Conservation (phyloP, 2,888 invertebrate genomes). For the Emmelina monodactyla region DNA sequence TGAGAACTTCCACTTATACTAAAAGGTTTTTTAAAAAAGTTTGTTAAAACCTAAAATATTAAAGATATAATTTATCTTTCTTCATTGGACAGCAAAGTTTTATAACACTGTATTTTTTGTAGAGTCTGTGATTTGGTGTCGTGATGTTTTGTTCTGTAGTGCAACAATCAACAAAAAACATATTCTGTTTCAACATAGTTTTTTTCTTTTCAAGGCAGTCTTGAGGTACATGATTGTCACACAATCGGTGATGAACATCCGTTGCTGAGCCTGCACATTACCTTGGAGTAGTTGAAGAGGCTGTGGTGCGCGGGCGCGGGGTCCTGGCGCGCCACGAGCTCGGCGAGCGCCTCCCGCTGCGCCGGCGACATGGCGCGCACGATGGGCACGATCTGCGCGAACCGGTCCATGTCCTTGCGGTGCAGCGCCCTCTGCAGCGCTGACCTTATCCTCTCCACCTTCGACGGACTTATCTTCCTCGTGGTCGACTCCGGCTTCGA, state of each 20-base stretch:
- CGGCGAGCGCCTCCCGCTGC: constrained; percentile 69
- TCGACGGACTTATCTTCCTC: constrained; percentile 29
- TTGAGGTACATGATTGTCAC: constrained; percentile 3
- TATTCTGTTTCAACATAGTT: neutral
- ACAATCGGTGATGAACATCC: no score
- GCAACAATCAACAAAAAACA: no score
- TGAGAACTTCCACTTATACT: no score
- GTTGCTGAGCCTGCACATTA: no score
- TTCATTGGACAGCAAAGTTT: no score
- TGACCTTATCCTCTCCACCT: constrained; percentile 57
- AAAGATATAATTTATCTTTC: no score
- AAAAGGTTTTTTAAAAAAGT: no score
- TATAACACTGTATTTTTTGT: no score
- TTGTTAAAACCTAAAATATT: no score
- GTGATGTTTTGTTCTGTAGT: no score
- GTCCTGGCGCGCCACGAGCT: constrained; percentile 69
- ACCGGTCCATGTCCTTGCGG: constrained; percentile 65
- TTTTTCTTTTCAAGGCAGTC: neutral
- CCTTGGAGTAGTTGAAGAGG: constrained; percentile 67
- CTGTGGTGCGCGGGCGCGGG: constrained; percentile 57
- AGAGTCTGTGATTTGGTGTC: no score
- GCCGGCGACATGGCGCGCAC: constrained; percentile 69
- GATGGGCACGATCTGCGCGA: constrained; percentile 71
- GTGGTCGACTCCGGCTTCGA: constrained; percentile 22
- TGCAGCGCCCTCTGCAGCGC: constrained; percentile 66